Percentiles rank a stretch among this genome's conserved stretches.
Conservation (phyloP, 2,888 invertebrate species). For the Pristionchus arcanus region DNA sequence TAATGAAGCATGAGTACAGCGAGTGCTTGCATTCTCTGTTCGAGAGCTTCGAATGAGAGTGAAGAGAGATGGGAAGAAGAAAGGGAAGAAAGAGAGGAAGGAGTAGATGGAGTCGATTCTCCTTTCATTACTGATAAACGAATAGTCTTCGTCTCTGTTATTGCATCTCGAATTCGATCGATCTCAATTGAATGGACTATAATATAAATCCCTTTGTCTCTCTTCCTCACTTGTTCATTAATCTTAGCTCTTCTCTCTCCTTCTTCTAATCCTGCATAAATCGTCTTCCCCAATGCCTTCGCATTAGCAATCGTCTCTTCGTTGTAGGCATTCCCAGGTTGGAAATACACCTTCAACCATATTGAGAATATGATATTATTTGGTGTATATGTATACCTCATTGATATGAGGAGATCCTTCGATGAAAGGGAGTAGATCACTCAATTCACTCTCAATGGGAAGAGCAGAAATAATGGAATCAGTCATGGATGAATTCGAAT, state of each 20-base stretch:
- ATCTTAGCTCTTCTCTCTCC: slow-evolving; percentile 87
- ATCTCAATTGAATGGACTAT: slow-evolving; percentile 82
- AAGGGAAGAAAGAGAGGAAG: neutral
- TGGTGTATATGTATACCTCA: neutral
- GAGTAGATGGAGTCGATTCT: neutral
- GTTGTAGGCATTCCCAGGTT: slow-evolving; percentile 82
- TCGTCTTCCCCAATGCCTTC: slow-evolving; percentile 89
- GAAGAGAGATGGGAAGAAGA: slow-evolving; percentile 32
- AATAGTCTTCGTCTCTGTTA: slow-evolving; percentile 86
- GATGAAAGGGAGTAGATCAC: slow-evolving; percentile 64
- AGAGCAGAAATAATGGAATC: neutral
- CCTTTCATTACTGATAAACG: slow-evolving; percentile 82
- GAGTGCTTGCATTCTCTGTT: slow-evolving; percentile 89
- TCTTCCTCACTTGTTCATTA: slow-evolving; percentile 87
- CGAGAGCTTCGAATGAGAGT: slow-evolving; percentile 84
- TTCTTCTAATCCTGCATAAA: slow-evolving; percentile 86
- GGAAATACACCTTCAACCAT: slow-evolving; percentile 64
- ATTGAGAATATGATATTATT: neutral
- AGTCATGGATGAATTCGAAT: neutral
- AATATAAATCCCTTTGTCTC: neutral
- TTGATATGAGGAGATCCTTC: slow-evolving; percentile 67
- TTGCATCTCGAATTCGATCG: slow-evolving; percentile 86
- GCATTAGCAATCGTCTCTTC: slow-evolving; percentile 92
- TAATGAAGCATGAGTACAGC: slow-evolving; percentile 95
- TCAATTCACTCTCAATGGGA: slow-evolving; percentile 49